Evolutionary conservation across 2,797 vertebrate species (phyloP), one percentile per base, ranked within the genome.

Genomic region (Intellagama lesueurii): DNA sequence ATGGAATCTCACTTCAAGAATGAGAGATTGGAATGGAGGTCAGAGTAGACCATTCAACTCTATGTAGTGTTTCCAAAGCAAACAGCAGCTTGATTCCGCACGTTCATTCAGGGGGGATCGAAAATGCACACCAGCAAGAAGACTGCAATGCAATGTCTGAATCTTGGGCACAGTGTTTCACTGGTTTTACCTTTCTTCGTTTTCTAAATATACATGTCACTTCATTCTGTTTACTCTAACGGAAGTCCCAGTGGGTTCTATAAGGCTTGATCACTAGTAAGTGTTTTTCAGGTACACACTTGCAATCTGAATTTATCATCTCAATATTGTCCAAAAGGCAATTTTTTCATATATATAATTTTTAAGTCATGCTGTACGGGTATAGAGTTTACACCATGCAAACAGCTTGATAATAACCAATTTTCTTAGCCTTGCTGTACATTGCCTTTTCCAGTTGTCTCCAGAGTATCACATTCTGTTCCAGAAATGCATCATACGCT

Each of bases 361-460:
- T 66, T 1, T 44, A 52, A 87, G 6, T 14, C 44, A n/a, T 8
- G 9, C 26, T 8, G 0, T 83, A 86, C 69, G 2, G 16, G 19
- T 66, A 26, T 40, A 85, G 19, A 26, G 72, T 52, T 87, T 70
- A 85, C 0, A 32, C 3, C 88, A 90, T 2, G 30, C 14, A 8
- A 87, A 86, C 24, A 28, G 83, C 90, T 89, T 72, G n/a, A 32
- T 60, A 40, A 84, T 14, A 44, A 64, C 0, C 12, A 47, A 49
- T 81, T 78, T 56, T 40, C 56, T 86, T 52, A 81, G n/a, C 1
- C 60, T 91, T 35, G 7, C 3, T 28, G 14, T 44, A 44, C 16
- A 83, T 83, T 24, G 87, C 52, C 83, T 85, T 32, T 80, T 90
- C 35, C 64, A 81, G 32, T 88, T 81, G 56, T 64, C 69, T 7